These are phyloP conservation scores for Shinisaurus crocodilurus DNA, from an alignment of 2,113 vertebrate species.

Conservation along the genomic window DNA sequence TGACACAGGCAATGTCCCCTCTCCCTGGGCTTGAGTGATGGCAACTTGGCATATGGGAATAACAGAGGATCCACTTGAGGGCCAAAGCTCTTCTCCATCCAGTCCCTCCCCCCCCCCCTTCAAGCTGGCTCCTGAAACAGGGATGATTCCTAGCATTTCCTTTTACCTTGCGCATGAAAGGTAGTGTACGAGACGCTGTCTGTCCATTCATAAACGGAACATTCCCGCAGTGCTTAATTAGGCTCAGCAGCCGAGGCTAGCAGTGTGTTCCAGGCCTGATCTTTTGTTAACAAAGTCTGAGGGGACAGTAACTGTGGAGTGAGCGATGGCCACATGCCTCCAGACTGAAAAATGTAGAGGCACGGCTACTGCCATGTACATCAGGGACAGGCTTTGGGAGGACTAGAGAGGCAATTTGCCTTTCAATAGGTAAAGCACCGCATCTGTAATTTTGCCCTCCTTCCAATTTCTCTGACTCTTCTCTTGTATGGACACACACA, in stretches of 20 bases:
- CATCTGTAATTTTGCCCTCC: background rate
- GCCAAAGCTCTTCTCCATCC: background rate
- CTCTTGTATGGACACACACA: background rate
- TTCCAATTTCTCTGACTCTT: background rate
- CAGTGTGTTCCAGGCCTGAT: conserved; percentile 26
- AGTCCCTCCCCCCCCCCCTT: too few relatives aligned
- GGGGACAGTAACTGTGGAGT: conserved; percentile 26
- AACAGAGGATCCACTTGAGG: background rate
- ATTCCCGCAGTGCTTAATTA: conserved; percentile 40
- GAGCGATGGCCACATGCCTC: conserved; percentile 22
- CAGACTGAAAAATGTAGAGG: conserved; percentile 6
- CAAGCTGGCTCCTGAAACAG: background rate
- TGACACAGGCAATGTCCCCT: background rate
- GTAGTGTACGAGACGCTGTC: background rate
- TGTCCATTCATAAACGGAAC: conserved; percentile 36
- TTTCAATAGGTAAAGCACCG: conserved; percentile 4
- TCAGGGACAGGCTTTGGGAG: background rate
- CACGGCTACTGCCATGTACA: background rate
- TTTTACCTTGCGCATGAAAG: background rate
- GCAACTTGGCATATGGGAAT: background rate
- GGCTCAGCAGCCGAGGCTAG: conserved; percentile 4
- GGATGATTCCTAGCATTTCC: background rate
- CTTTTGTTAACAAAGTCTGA: conserved; percentile 38
- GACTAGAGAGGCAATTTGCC: background rate
- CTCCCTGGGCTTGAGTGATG: background rate